These are phyloP conservation scores for Carcharodon carcharias DNA, from an alignment of 2,797 vertebrate genomes.

Conservation along the genomic window DNA sequence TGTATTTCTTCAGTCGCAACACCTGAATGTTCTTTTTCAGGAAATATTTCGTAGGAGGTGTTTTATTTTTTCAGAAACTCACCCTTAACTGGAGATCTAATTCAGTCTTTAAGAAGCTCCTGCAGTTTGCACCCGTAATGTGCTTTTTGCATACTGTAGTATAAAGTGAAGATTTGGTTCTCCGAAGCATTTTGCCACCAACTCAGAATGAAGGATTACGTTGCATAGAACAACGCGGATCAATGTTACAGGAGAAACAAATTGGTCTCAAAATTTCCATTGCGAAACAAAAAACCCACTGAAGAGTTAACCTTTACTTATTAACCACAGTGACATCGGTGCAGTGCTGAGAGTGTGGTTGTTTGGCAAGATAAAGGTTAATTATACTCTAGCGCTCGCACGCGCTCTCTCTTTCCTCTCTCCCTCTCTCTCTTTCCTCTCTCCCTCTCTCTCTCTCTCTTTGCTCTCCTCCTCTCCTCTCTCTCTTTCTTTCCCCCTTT, in stretches of 20 bases:
- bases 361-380: background rate
- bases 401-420: background rate
- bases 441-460: no score
- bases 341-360: background rate
- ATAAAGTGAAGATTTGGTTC: background rate
- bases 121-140: background rate
- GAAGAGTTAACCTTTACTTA: slow-evolving; percentile 22
- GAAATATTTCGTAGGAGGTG: background rate
- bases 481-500: no score
- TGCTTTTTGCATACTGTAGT: background rate
- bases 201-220: background rate
- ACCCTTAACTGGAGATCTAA: background rate
- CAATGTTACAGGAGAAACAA: background rate
- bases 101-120: background rate
- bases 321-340: background rate
- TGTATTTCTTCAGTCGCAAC: background rate
- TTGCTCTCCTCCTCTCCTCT: no score
- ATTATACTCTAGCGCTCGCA: background rate
- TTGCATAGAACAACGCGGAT: background rate
- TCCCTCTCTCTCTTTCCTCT: no score
- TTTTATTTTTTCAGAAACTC: background rate
- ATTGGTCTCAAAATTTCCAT: background rate
- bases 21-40: background rate
- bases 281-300: background rate
- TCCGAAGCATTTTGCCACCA: background rate